These are phyloP conservation scores for Caenorhabditis sp. DNA, from an alignment of 2,888 invertebrate genomes.

Conservation along the genomic window DNA sequence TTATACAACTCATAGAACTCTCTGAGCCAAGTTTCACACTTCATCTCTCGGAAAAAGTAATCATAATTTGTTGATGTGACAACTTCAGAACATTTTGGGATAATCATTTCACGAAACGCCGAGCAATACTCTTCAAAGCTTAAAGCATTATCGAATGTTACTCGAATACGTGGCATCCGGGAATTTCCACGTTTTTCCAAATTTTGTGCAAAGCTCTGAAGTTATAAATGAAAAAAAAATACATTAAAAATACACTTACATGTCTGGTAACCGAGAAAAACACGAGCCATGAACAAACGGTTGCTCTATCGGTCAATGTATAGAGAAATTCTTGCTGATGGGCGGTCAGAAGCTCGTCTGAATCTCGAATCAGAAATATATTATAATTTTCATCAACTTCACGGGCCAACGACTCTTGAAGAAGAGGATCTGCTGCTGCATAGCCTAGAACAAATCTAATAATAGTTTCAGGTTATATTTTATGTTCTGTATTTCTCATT, in stretches of 20 bases:
- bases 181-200: slow-evolving; percentile 36
- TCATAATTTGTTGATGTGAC: slow-evolving; percentile 6
- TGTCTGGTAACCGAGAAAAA: slow-evolving; percentile 34
- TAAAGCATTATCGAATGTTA: slow-evolving; percentile 18
- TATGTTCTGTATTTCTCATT: too few relatives aligned
- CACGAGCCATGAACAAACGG: slow-evolving; percentile 32
- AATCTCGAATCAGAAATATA: slow-evolving; percentile 31
- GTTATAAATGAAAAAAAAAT: not conserved
- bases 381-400: slow-evolving; percentile 25
- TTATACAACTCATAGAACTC: slow-evolving; percentile 14
- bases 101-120: slow-evolving; percentile 16
- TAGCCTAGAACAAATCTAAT: slow-evolving; percentile 8
- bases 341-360: slow-evolving; percentile 28
- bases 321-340: slow-evolving; percentile 38
- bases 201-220: slow-evolving; percentile 25
- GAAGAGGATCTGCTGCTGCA: slow-evolving; percentile 29
- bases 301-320: slow-evolving; percentile 39
- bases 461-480: not conserved
- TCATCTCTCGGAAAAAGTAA: slow-evolving; percentile 1
- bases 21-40: slow-evolving; percentile 8
- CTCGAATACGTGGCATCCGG: slow-evolving; percentile 28
- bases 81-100: slow-evolving; percentile 8
- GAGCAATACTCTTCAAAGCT: slow-evolving; percentile 23
- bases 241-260: too few relatives aligned
- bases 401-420: slow-evolving; percentile 25